A percentile compares a stretch with the other conserved stretches of the same genome.
Conservation (phyloP, 2,113 vertebrate genomes). For the Hippocampus barbouri region DNA sequence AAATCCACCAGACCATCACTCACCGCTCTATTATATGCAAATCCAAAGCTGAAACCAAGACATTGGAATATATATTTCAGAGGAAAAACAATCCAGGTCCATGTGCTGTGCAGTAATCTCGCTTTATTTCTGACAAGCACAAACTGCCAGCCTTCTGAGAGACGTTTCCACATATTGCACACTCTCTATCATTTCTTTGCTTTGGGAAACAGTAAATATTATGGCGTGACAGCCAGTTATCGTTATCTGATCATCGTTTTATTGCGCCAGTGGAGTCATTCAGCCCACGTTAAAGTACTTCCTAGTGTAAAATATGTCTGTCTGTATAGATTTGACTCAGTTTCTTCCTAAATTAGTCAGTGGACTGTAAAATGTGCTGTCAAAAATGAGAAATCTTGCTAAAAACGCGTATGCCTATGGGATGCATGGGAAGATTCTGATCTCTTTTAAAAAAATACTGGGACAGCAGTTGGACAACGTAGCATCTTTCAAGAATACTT, state of each 20-base stretch:
- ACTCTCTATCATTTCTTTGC: constrained; percentile 11
- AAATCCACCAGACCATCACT: constrained; percentile 1
- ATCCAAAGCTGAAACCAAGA: neutral
- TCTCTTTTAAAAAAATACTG: constrained; percentile 1
- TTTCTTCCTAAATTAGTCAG: constrained; percentile 29
- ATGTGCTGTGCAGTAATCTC: neutral
- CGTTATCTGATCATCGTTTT: constrained; percentile 28
- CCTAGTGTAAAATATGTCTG: constrained; percentile 31
- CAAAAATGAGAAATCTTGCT: constrained; percentile 19
- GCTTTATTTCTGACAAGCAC: neutral
- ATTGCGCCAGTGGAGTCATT: constrained; percentile 17
- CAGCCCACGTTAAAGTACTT: constrained; percentile 20
- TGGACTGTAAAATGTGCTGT: constrained; percentile 19
- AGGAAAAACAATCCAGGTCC: neutral
- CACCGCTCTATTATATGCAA: constrained; percentile 1
- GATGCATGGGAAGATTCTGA: neutral
- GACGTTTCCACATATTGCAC: constrained; percentile 1
- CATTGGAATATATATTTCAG: neutral
- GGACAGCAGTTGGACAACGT: constrained; percentile 11
- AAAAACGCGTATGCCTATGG: neutral
- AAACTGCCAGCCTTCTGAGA: constrained; percentile 3
- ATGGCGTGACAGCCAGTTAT: constrained; percentile 17
- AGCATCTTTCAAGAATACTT: neutral
- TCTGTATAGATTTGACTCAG: constrained; percentile 16
- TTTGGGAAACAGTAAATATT: constrained; percentile 21